These are phyloP conservation scores for Atractosteus spatula DNA, from an alignment of 2,113 vertebrate genomes.

Conservation along the genomic window DNA sequence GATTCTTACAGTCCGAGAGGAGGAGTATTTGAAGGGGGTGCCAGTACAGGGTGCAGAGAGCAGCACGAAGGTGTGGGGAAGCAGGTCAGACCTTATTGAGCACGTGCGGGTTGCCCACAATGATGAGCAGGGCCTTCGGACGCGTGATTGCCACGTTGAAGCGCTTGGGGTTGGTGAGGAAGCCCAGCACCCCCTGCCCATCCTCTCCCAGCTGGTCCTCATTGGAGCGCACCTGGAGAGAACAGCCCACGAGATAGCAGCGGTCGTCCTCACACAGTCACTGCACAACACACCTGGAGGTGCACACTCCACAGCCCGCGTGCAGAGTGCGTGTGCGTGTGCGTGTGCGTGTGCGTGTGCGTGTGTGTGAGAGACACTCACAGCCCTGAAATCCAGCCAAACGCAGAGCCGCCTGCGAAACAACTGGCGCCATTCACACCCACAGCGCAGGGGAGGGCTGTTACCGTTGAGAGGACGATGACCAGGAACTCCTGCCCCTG, in stretches of 20 bases:
- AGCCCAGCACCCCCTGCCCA: constrained; percentile 69
- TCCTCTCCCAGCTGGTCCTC: constrained; percentile 64
- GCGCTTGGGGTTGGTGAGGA: constrained; percentile 85
- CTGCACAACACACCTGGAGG: not conserved
- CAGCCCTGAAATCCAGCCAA: not conserved
- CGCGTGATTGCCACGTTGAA: constrained; percentile 93
- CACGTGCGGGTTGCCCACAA: constrained; percentile 87
- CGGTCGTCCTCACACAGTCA: not conserved
- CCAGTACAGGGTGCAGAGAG: too few relatives aligned
- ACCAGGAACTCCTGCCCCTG: constrained; percentile 87
- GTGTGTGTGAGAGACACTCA: too few relatives aligned
- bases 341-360: too few relatives aligned
- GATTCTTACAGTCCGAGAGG: too few relatives aligned
- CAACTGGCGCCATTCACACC: not conserved
- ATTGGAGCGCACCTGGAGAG: constrained; percentile 80
- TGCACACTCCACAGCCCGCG: not conserved
- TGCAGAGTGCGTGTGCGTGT: too few relatives aligned
- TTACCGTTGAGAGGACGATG: constrained; percentile 85
- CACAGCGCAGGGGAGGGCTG: not conserved
- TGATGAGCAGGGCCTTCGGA: constrained; percentile 84
- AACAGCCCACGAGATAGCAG: not conserved
- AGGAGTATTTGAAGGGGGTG: too few relatives aligned
- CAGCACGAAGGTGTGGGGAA: too few relatives aligned
- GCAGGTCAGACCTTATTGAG: constrained; percentile 70
- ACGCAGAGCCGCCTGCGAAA: too few relatives aligned